Evolutionary conservation across 2,888 invertebrate genomes (phyloP), one percentile per base, ranked within the genome.

Genomic region (Coenonympha arcania): DNA sequence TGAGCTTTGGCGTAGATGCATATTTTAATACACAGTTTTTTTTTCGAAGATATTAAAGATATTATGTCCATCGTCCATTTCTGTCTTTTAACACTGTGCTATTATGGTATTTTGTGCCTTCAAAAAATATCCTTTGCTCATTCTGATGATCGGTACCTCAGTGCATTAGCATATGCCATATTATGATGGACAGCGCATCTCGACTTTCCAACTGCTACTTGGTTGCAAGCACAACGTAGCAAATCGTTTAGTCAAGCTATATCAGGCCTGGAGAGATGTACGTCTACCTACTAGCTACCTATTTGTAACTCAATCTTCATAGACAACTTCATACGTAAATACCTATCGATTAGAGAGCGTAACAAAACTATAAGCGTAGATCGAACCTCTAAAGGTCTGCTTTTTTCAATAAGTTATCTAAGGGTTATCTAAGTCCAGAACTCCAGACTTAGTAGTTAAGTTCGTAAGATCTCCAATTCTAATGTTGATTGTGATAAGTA

Each of bases 161-260:
- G 18, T 6, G 19, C 41, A 42, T 30, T 41, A 46, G 13, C 36
- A 22, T 44, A 20, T 44, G 39, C 40, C 39, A 15, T 41, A 52
- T 45, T 45, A 50, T 45, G 33, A 48, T 34, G 41, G 30, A 15
- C 41, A 48, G 33, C 31, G 40, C 28, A 26, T 47, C 37, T 41
- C 36, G n/a, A 41, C 41, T 46, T 50, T 49, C 50, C 49, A 40
- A 39, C 20, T 4, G 30, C 22, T 33, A 37, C n/a, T n/a, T n/a
- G n/a, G 45, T 53, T 53, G 42, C 53, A n/a, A 44, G 37, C 13
- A 40, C 28, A 34, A 45, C 47, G 39, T 43, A 43, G 47, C 53
- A 26, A 50, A 43, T 47, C 40, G 34, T 28, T 47, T 53, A 37
- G 53, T 41, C 49, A 44, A 36, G 47, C 43, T 36, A 43, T 36